Evolutionary conservation across 2,888 invertebrate species (phyloP).

Genomic region (Chydorus sphaericus): DNA sequence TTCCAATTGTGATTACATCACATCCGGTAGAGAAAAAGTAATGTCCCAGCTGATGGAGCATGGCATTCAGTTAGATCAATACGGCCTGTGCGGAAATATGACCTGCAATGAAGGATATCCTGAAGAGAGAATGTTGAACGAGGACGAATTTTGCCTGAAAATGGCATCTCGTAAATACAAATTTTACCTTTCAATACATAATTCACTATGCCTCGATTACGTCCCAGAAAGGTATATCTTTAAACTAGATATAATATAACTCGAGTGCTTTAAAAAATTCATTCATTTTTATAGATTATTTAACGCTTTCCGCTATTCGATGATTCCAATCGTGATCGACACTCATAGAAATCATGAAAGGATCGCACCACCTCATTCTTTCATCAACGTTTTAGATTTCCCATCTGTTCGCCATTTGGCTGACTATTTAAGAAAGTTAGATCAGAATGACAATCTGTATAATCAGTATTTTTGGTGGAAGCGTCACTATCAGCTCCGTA

Average conservation of each 20-base stretch:
- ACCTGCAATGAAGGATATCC: too few species aligned
- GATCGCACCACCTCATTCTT: slow-evolving; percentile 76
- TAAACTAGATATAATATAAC: too few species aligned
- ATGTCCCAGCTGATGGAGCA: too few species aligned
- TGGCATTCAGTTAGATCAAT: slow-evolving; percentile 81
- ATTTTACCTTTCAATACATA: slow-evolving; percentile 93
- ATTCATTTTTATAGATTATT: too few species aligned
- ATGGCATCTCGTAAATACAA: slow-evolving; percentile 85
- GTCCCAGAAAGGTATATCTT: slow-evolving; percentile 94
- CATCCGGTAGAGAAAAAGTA: too few species aligned
- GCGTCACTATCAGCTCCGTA: too few species aligned
- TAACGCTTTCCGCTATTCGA: too few species aligned
- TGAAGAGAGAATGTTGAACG: too few species aligned
- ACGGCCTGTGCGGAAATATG: slow-evolving; percentile 72
- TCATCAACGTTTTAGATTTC: slow-evolving; percentile 92
- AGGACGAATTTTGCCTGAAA: slow-evolving; percentile 65
- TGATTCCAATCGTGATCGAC: slow-evolving; percentile 91
- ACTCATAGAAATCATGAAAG: slow-evolving; percentile 82
- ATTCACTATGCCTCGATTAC: slow-evolving; percentile 90
- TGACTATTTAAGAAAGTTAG: slow-evolving; percentile 66
- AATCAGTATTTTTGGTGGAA: slow-evolving; percentile 92
- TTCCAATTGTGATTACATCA: too few species aligned
- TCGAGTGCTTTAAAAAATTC: too few species aligned
- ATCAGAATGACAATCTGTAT: slow-evolving; percentile 73
- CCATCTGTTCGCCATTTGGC: slow-evolving; percentile 72